Evolutionary conservation across 2,113 vertebrate genomes (phyloP).

Genomic region (Odocoileus hemionus): DNA sequence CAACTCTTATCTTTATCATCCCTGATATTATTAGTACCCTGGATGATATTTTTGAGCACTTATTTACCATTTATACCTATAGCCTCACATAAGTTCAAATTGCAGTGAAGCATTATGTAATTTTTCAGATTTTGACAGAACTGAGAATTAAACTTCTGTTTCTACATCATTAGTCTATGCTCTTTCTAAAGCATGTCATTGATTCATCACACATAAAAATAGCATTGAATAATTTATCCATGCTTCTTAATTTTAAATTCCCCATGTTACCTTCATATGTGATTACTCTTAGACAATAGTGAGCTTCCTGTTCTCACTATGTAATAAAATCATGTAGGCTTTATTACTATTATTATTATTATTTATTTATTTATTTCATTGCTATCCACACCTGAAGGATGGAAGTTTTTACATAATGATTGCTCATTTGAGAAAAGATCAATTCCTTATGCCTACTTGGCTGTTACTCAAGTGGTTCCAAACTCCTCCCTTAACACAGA

Average conservation of each 20-base stretch:
- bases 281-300: neutral
- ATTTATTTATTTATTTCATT: too few species aligned
- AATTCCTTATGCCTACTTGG: too few species aligned
- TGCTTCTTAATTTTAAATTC: neutral
- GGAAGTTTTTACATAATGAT: neutral
- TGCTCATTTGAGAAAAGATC: neutral
- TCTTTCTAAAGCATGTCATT: neutral
- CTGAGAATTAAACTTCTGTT: neutral
- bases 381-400: neutral
- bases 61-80: neutral
- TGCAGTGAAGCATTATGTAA: neutral
- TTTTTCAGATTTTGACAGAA: neutral
- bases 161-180: neutral
- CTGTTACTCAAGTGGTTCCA: too few species aligned
- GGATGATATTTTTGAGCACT: neutral
- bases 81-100: neutral
- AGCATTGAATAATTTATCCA: neutral
- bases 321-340: neutral
- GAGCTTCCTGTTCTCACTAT: neutral
- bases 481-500: too few species aligned
- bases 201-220: neutral
- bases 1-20: neutral
- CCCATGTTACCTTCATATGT: neutral
- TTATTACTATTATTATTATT: neutral
- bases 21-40: neutral